Evolutionary conservation across 2,888 invertebrate species (phyloP).

Genomic region (Clunio marinus): DNA sequence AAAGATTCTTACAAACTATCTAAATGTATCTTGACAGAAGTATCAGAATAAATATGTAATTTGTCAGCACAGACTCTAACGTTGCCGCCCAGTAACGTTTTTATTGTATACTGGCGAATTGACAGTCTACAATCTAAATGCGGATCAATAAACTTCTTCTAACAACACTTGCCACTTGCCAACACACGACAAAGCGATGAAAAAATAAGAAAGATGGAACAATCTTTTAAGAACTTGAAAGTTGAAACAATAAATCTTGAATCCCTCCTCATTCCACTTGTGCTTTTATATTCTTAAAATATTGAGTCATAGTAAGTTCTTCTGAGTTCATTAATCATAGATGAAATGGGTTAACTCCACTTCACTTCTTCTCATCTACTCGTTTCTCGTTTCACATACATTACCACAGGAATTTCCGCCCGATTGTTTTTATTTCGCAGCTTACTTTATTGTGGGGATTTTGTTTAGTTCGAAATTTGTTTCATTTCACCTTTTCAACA

Average conservation of each 20-base stretch:
- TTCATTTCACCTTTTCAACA: too few species aligned
- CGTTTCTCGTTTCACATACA: too few species aligned
- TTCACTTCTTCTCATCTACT: too few species aligned
- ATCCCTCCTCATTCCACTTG: too few species aligned
- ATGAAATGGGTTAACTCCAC: constrained; percentile 15
- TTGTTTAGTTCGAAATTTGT: too few species aligned
- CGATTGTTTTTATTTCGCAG: too few species aligned
- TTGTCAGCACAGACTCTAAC: constrained; percentile 10
- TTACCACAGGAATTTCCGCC: background rate
- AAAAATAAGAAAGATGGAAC: background rate
- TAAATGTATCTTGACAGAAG: background rate
- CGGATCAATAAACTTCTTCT: constrained; percentile 11
- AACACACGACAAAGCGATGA: background rate
- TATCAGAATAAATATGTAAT: constrained; percentile 6
- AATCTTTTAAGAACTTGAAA: background rate
- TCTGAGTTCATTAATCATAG: constrained; percentile 13
- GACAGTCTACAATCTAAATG: constrained; percentile 10
- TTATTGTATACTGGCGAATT: background rate
- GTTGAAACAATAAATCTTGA: constrained; percentile 11
- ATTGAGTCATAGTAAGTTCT: background rate
- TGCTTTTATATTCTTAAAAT: background rate
- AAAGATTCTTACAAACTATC: background rate
- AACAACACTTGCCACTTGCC: background rate
- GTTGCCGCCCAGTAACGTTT: background rate
- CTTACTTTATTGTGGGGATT: too few species aligned